Conservation (phyloP, 2,888 invertebrate species). For the Pycnomerus fuliginosus region DNA sequence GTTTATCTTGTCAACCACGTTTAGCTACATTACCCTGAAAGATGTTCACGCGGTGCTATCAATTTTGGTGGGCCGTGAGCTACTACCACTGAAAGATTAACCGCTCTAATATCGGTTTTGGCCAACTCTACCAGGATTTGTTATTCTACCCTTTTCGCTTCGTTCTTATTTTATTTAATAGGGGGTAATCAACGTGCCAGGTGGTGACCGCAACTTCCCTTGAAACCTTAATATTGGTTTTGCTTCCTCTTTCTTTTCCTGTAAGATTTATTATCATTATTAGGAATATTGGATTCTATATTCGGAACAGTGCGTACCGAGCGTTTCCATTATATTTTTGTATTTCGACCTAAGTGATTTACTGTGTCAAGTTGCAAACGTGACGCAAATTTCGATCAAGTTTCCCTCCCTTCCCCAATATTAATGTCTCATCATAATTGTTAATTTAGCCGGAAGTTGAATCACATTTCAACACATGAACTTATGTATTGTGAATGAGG, state of each 20-base stretch:
- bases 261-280: slow-evolving; percentile 41
- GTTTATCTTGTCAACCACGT: slow-evolving; percentile 43
- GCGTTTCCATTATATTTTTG: slow-evolving; percentile 31
- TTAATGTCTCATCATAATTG: too few species aligned
- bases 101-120: slow-evolving; percentile 15
- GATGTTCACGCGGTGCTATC: slow-evolving; percentile 40
- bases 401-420: too few species aligned
- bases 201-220: slow-evolving; percentile 1
- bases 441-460: too few species aligned
- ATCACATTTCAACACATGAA: too few species aligned
- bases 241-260: slow-evolving; percentile 10
- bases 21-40: slow-evolving; percentile 42
- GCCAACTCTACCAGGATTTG: too few species aligned
- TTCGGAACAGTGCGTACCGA: slow-evolving; percentile 30
- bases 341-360: slow-evolving; percentile 20
- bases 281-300: slow-evolving; percentile 40
- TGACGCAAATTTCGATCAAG: slow-evolving; percentile 14
- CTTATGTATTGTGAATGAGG: too few species aligned
- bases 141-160: too few species aligned
- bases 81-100: slow-evolving; percentile 20
- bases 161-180: background rate
- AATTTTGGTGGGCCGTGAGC: slow-evolving; percentile 33
- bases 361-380: slow-evolving; percentile 19
- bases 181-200: background rate
- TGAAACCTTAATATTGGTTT: slow-evolving; percentile 17